These are phyloP conservation scores for Cardiocondyla obscurior DNA, from an alignment of 1,140 invertebrate genomes.

Conservation along the genomic window DNA sequence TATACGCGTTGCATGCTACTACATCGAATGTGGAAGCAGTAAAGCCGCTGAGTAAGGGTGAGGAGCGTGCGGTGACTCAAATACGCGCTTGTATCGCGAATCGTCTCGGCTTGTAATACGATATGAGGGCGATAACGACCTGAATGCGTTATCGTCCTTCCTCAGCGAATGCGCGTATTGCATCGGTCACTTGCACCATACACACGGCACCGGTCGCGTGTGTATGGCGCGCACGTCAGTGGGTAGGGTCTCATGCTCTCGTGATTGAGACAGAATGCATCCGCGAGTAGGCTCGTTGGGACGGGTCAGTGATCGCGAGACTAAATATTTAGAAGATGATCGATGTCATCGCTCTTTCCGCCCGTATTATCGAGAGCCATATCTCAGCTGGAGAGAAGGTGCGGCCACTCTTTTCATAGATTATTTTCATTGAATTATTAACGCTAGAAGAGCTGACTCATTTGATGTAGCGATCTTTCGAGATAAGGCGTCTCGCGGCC, in stretches of 20 bases:
- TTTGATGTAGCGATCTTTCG: background rate
- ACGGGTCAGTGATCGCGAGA: slow-evolving; percentile 73
- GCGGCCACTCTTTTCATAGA: slow-evolving; percentile 17
- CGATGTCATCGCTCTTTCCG: slow-evolving; percentile 60
- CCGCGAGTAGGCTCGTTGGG: slow-evolving; percentile 62
- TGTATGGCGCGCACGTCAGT: slow-evolving; percentile 20
- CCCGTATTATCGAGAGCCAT: slow-evolving; percentile 63
- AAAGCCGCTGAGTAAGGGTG: slow-evolving; percentile 21
- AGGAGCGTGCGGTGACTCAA: background rate
- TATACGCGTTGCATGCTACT: background rate
- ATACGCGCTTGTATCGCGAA: slow-evolving; percentile 35
- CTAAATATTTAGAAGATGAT: slow-evolving; percentile 76
- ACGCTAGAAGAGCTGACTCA: slow-evolving; percentile 20
- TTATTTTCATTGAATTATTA: slow-evolving; percentile 58
- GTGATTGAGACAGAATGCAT: slow-evolving; percentile 41
- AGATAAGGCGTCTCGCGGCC: background rate
- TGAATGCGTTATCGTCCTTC: slow-evolving; percentile 65
- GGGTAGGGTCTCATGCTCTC: slow-evolving; percentile 21
- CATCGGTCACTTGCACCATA: slow-evolving; percentile 49
- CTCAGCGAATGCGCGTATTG: slow-evolving; percentile 35
- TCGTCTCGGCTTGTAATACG: slow-evolving; percentile 65
- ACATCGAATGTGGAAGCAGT: slow-evolving; percentile 3
- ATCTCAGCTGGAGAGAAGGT: background rate
- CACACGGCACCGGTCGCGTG: slow-evolving; percentile 22
- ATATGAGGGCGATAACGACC: slow-evolving; percentile 68